Evolutionary conservation across 2,888 invertebrate genomes (phyloP).

Genomic region (Ophioninae sp.): DNA sequence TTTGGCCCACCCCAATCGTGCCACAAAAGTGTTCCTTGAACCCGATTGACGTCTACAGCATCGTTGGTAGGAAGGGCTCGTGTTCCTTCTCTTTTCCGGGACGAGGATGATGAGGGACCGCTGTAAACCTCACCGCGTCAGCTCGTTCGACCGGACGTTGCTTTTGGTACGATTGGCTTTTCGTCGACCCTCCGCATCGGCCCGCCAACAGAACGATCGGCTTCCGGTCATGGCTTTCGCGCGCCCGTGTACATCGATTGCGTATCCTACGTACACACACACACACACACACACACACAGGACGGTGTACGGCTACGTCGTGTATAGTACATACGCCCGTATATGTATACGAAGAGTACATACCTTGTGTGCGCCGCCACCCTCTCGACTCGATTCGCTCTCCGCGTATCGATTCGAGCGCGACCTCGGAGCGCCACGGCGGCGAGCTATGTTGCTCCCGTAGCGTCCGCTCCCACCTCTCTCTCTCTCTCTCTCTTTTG

Average conservation of each 20-base stretch:
- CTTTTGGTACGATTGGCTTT: conserved; percentile 67
- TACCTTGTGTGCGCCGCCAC: conserved; percentile 54
- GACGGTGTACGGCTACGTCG: neutral
- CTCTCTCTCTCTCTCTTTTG: conserved; percentile 30
- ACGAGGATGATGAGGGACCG: conserved; percentile 70
- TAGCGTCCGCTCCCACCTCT: conserved; percentile 47
- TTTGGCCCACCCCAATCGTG: too few species aligned
- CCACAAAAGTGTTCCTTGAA: too few species aligned
- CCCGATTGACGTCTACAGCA: conserved; percentile 43
- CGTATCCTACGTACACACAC: conserved; percentile 5
- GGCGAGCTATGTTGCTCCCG: conserved; percentile 64
- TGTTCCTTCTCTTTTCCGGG: conserved; percentile 73
- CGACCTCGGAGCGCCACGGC: conserved; percentile 68
- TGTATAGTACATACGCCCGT: conserved; percentile 14
- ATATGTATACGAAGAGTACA: conserved; percentile 50
- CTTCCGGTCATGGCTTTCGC: conserved; percentile 74
- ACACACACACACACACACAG: conserved; percentile 24
- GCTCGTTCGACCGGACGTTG: conserved; percentile 71
- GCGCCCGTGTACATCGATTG: conserved; percentile 50
- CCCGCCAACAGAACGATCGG: conserved; percentile 73
- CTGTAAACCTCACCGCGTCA: conserved; percentile 56
- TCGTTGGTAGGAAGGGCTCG: conserved; percentile 64
- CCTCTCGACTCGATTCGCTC: conserved; percentile 70
- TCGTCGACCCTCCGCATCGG: conserved; percentile 60
- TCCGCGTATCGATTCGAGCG: conserved; percentile 67